phyloP scores from a whole-genome alignment of 2,113 vertebrate genomes.

The Xenopus tropicalis region DNA sequence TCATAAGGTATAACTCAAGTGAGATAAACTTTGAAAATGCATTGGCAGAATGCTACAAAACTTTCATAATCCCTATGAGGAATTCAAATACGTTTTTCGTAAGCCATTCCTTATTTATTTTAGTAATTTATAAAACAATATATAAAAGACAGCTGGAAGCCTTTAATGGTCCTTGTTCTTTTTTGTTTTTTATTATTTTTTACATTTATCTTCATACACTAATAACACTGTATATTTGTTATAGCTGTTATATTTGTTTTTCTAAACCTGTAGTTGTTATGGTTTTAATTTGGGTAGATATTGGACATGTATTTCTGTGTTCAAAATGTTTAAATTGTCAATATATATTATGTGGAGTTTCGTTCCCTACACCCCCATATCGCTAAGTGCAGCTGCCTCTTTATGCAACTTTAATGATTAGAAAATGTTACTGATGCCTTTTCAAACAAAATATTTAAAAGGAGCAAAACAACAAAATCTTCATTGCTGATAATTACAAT shows the following conservation, averaged over 20 bases:
- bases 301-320: not conserved
- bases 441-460: not conserved
- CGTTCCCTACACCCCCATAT: not conserved
- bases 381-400: conserved; percentile 3
- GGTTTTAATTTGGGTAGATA: not conserved
- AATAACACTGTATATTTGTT: not conserved
- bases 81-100: too few species aligned
- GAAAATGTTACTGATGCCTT: not conserved
- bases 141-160: conserved; percentile 4
- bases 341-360: not conserved
- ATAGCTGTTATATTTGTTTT: too few species aligned
- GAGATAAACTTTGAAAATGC: too few species aligned
- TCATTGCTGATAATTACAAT: conserved; percentile 1
- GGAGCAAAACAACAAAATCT: not conserved
- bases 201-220: not conserved
- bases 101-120: not conserved
- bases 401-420: conserved; percentile 7
- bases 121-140: not conserved
- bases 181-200: not conserved
- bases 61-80: too few species aligned
- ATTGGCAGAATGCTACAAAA: too few species aligned
- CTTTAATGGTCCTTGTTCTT: not conserved
- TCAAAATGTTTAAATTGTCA: not conserved
- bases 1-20: too few species aligned
- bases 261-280: not conserved